phyloP scores from a whole-genome alignment of 2,113 vertebrate species.

The Gopherus flavomarginatus region DNA sequence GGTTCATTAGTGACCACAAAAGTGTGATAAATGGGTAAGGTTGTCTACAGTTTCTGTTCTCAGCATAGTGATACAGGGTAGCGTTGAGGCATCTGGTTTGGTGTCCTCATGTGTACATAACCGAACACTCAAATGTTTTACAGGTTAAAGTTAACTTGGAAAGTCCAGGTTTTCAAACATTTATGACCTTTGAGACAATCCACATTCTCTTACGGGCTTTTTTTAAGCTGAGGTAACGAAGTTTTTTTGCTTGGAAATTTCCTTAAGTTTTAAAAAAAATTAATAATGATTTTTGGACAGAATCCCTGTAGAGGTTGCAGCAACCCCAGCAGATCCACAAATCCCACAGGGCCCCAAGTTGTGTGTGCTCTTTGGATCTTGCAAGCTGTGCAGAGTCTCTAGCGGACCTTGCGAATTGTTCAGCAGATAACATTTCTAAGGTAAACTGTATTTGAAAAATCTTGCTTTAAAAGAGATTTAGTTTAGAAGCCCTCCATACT shows the following conservation, averaged over 20 bases:
- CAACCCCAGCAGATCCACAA: neutral
- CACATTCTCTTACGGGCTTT: neutral
- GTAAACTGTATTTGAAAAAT: neutral
- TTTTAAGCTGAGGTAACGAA: conserved; percentile 20
- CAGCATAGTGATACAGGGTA: neutral
- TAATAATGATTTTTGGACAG: neutral
- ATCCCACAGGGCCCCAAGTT: neutral
- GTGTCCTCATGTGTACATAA: neutral
- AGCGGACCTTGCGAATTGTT: neutral
- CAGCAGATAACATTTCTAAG: neutral
- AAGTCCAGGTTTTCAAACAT: neutral
- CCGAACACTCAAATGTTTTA: neutral
- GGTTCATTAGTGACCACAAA: neutral
- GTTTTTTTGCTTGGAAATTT: conserved; percentile 23
- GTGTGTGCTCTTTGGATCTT: neutral
- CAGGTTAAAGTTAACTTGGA: neutral
- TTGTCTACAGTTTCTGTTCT: neutral
- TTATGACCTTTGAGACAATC: neutral
- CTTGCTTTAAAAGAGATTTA: neutral
- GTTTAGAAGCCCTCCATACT: neutral
- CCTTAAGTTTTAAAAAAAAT: neutral
- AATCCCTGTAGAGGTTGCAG: neutral
- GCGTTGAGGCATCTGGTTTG: neutral
- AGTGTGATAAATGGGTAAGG: neutral
- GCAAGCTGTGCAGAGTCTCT: neutral